Percentiles rank a stretch among this genome's conserved stretches.
Evolutionary conservation across 1,140 invertebrate species (phyloP).

Genomic region (Anthonomus grandis): DNA sequence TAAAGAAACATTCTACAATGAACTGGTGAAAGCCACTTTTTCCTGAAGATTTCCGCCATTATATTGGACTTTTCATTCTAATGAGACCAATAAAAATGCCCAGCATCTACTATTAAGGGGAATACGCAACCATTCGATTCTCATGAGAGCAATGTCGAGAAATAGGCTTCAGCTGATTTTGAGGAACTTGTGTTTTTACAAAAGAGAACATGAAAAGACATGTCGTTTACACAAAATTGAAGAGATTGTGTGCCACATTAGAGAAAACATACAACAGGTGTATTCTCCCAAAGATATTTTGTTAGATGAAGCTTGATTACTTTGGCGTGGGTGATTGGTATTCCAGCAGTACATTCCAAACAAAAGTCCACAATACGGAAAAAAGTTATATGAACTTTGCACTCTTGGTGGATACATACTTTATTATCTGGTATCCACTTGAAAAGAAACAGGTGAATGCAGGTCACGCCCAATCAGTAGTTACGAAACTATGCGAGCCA

Average conservation of each 20-base stretch:
- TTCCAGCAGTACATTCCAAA: slow-evolving; percentile 39
- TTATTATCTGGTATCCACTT: not conserved
- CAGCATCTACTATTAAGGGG: slow-evolving; percentile 2
- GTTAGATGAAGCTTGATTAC: slow-evolving; percentile 40
- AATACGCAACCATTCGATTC: too few species aligned
- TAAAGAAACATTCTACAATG: not conserved
- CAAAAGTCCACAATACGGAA: slow-evolving; percentile 39
- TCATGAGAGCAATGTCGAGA: slow-evolving; percentile 3
- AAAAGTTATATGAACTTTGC: slow-evolving; percentile 39
- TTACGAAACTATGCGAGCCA: not conserved
- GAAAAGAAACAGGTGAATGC: not conserved
- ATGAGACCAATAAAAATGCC: slow-evolving; percentile 6
- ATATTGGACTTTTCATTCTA: not conserved
- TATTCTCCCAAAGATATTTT: slow-evolving; percentile 32
- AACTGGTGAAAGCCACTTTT: not conserved
- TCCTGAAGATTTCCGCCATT: not conserved
- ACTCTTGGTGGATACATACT: too few species aligned
- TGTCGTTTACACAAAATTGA: too few species aligned
- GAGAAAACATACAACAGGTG: slow-evolving; percentile 25
- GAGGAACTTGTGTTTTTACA: slow-evolving; percentile 3
- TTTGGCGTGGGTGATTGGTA: slow-evolving; percentile 36
- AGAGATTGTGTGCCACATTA: not conserved
- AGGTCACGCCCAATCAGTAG: not conserved
- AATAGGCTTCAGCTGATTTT: slow-evolving; percentile 9
- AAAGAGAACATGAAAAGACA: not conserved